Evolutionary conservation across 2,888 invertebrate genomes (phyloP).

Genomic region (Tetheella fluctuosa): DNA sequence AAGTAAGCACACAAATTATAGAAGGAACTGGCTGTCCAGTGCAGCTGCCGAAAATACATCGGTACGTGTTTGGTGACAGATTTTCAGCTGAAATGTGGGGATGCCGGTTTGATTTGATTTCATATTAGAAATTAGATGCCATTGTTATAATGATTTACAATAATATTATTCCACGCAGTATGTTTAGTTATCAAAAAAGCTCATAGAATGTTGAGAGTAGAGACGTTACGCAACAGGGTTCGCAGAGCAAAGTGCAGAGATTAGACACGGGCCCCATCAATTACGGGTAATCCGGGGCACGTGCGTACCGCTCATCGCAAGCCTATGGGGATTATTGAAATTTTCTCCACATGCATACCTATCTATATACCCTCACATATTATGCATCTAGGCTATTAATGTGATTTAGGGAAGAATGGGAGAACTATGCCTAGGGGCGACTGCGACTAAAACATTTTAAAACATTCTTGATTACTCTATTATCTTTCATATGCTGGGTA

Average conservation of each 20-base stretch:
- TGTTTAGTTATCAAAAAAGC: neutral
- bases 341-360: conserved; percentile 57
- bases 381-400: conserved; percentile 29
- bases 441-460: neutral
- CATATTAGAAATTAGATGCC: too few relatives aligned
- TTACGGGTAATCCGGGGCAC: conserved; percentile 78
- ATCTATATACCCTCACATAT: conserved; percentile 36
- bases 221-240: conserved; percentile 29
- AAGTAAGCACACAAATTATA: too few relatives aligned
- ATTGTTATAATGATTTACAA: neutral
- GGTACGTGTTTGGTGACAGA: too few relatives aligned
- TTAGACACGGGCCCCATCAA: conserved; percentile 79
- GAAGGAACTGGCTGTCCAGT: too few relatives aligned
- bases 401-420: neutral
- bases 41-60: too few relatives aligned
- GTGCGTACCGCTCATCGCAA: conserved; percentile 71
- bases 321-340: conserved; percentile 78
- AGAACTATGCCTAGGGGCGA: neutral
- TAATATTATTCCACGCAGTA: neutral
- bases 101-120: too few relatives aligned
- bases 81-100: too few relatives aligned
- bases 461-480: neutral
- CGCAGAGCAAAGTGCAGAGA: conserved; percentile 75
- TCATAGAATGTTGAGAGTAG: conserved; percentile 8
- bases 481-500: too few relatives aligned